These are phyloP conservation scores for Scotopteryx bipunctaria DNA, from an alignment of 2,888 invertebrate genomes.

Conservation along the genomic window DNA sequence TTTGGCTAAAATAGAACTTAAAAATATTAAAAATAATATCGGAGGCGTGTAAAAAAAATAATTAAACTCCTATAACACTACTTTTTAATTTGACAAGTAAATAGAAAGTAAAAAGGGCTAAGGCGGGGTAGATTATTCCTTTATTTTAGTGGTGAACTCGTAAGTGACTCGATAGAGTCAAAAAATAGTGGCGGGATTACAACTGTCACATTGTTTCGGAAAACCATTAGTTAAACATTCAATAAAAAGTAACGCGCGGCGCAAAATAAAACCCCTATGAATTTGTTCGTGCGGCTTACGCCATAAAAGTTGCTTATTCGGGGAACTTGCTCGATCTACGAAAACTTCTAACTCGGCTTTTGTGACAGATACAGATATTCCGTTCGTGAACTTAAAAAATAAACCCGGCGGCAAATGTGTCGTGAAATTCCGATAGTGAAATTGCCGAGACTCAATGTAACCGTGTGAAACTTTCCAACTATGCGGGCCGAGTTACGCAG, in stretches of 20 bases:
- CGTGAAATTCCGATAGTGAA: slow-evolving; percentile 38
- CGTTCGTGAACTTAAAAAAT: slow-evolving; percentile 47
- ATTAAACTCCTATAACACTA: no score
- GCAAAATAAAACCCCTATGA: slow-evolving; percentile 56
- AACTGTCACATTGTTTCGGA: slow-evolving; percentile 63
- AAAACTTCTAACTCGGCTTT: slow-evolving; percentile 52
- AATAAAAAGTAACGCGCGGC: slow-evolving; percentile 59
- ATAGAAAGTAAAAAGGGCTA: no score
- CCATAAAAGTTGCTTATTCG: slow-evolving; percentile 56
- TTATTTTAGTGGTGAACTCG: no score
- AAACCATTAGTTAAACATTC: slow-evolving; percentile 67
- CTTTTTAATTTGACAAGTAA: neutral
- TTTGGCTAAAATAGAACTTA: slow-evolving; percentile 26
- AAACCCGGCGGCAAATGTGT: slow-evolving; percentile 40
- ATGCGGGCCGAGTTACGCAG: slow-evolving; percentile 22
- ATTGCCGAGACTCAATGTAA: slow-evolving; percentile 31
- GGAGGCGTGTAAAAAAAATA: slow-evolving; percentile 40
- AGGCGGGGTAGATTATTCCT: no score
- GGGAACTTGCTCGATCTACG: slow-evolving; percentile 52
- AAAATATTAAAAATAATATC: slow-evolving; percentile 36
- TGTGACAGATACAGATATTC: slow-evolving; percentile 48
- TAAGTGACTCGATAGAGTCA: neutral
- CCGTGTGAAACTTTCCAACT: slow-evolving; percentile 32
- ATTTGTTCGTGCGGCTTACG: slow-evolving; percentile 52
- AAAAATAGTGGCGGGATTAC: slow-evolving; percentile 35